Evolutionary conservation across 2,113 vertebrate species (phyloP).

Genomic region (Grus americana): DNA sequence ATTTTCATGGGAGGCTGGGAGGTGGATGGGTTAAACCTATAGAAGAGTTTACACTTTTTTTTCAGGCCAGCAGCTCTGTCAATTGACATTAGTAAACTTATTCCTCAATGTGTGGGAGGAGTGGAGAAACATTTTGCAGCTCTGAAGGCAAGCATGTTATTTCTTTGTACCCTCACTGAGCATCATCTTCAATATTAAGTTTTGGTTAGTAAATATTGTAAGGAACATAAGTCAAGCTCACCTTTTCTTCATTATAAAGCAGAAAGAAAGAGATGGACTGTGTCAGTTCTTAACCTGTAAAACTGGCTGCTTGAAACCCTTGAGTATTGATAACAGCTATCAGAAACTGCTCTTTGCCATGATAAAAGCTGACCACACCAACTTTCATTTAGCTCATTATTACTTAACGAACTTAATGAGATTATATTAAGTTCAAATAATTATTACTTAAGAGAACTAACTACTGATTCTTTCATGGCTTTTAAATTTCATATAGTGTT

Average conservation of each 20-base stretch:
- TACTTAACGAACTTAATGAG: not conserved
- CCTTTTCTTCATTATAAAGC: not conserved
- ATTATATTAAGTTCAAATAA: no score
- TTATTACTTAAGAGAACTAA: not conserved
- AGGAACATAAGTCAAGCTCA: not conserved
- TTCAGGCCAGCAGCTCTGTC: not conserved
- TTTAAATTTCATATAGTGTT: not conserved
- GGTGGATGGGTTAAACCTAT: not conserved
- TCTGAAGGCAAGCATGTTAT: not conserved
- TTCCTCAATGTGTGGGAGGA: not conserved
- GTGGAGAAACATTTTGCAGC: not conserved
- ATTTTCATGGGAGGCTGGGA: not conserved
- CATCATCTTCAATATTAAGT: not conserved
- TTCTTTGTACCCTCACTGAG: not conserved
- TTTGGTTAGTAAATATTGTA: not conserved
- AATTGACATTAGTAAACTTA: not conserved
- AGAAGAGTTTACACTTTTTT: not conserved
- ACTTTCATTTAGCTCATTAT: not conserved
- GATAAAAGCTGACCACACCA: not conserved
- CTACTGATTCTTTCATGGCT: not conserved
- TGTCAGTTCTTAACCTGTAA: not conserved
- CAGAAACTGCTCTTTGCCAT: not conserved
- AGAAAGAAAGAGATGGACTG: not conserved
- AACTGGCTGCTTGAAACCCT: not conserved
- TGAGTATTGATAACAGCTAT: not conserved